Percentiles rank a stretch among this genome's conserved stretches.
These are phyloP conservation scores for Alaudala cheleensis DNA, from an alignment of 2,113 vertebrate species.

Conservation along the genomic window DNA sequence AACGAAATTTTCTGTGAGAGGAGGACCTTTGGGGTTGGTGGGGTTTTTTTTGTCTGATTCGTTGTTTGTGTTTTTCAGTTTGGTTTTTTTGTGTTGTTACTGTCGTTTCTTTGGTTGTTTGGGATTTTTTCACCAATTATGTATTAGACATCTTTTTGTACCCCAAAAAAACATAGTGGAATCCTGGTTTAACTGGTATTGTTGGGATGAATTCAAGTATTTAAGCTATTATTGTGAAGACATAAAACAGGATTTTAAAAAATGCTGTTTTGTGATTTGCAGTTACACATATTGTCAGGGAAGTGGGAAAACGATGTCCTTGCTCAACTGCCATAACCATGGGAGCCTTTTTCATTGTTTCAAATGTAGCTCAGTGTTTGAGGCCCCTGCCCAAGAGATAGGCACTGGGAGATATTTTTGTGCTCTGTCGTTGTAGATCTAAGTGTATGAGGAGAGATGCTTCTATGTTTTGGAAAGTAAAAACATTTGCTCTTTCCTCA, in stretches of 20 bases:
- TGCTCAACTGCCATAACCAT: not conserved
- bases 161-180: fast-evolving
- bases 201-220: not conserved
- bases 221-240: not conserved
- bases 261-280: not conserved
- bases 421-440: not conserved
- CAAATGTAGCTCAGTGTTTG: not conserved
- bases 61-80: not conserved
- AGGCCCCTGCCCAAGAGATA: not conserved
- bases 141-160: not conserved
- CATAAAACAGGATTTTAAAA: not conserved
- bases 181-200: not conserved
- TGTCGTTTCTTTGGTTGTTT: not conserved
- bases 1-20: not conserved
- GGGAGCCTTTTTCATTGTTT: not conserved
- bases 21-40: not conserved
- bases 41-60: no score
- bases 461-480: not conserved
- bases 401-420: not conserved
- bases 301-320: not conserved
- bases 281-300: not conserved
- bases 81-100: not conserved
- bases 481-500: not conserved
- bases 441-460: not conserved
- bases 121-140: fast-evolving